Evolutionary conservation across 1,140 invertebrate genomes (phyloP), one percentile per base, ranked within the genome.

Genomic region (Caenorhabditis remanei): DNA sequence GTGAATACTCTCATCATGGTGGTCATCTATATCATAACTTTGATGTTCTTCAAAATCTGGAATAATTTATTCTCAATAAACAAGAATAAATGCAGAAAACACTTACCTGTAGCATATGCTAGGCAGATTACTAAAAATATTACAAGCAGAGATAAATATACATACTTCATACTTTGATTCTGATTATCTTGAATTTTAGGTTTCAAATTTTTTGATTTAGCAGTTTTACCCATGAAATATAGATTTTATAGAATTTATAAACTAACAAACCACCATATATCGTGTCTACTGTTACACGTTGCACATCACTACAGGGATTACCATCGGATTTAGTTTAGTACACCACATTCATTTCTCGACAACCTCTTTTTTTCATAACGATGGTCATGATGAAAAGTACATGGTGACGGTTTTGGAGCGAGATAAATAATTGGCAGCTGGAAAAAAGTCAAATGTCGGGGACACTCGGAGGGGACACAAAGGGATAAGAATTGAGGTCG

Each of bases 341-440:
- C 24, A 32, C 21, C 50, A 14, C 16, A 53, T 32, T 63, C 24
- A 32, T 32, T 32, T 63, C 24, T 21, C 19, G n/a, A 63, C 61
- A 32, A 14, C n/a, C 8, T 4, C 40, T 21, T 32, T 63, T 63
- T 63, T 63, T 63, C 9, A 13, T 9, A n/a, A n/a, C 16, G n/a
- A 19, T 58, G 56, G 16, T n/a, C 16, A n/a, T n/a, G 4, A 58
- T 8, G 40, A 40, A 65, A 46, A 71, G 21, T 32, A 71, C 21
- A 43, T 32, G 6, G 21, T 11, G 71, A 53, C 19, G 71, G 46
- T 50, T 79, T 79, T 79, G 71, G 71, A 53, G 71, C 71, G 71
- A 79, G 46, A 79, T 79, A 79, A 79, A 79, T 79, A 79, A 79
- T 79, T 79, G 71, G 71, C 71, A 79, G 32, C 71, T 79, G 43